A percentile compares a stretch with the other conserved stretches of the same genome.
Evolutionary conservation across 1,140 invertebrate genomes (phyloP).

Genomic region (Brachionus rotundiformis): DNA sequence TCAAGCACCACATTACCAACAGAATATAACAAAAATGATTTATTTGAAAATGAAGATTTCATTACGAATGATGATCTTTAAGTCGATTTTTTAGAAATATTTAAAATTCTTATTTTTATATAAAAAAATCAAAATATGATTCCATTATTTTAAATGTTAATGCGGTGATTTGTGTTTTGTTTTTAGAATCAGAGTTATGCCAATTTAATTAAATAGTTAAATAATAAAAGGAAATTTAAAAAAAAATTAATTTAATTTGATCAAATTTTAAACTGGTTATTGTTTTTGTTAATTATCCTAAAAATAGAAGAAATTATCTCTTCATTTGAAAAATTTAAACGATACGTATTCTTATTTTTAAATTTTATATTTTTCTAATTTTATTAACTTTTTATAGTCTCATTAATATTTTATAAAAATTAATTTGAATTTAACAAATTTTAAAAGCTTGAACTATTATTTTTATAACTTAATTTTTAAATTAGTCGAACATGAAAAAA

Average conservation of each 20-base stretch:
- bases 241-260: not conserved
- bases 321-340: no score
- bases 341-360: no score
- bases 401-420: no score
- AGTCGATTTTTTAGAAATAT: not conserved
- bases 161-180: not conserved
- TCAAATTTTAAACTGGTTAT: no score
- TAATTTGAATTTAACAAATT: no score
- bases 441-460: no score
- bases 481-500: no score
- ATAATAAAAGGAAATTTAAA: not conserved
- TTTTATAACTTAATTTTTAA: no score
- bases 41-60: slow-evolving; percentile 50
- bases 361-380: no score
- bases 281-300: no score
- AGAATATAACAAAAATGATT: slow-evolving; percentile 26
- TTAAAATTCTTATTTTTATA: not conserved
- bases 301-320: no score
- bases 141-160: not conserved
- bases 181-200: not conserved
- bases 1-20: not conserved
- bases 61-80: slow-evolving; percentile 43
- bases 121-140: not conserved
- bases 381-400: no score
- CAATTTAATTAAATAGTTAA: not conserved